phyloP scores from a whole-genome alignment of 1,140 invertebrate genomes.

The Cylas formicarius region DNA sequence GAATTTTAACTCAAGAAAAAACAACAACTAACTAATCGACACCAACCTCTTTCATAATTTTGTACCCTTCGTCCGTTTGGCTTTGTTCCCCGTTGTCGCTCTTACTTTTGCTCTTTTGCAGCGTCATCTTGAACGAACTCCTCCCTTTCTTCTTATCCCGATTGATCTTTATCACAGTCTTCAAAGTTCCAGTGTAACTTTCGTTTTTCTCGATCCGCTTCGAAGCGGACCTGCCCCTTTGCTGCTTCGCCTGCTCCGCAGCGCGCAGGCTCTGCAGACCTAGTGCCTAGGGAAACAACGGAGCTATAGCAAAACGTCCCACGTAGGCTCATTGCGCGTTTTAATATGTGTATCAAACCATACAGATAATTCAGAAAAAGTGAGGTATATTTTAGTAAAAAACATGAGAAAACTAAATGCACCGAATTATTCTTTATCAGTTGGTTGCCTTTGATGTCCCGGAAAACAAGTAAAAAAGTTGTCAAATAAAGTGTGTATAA shows the following conservation, averaged over 20 bases:
- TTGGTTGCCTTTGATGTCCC: too few species aligned
- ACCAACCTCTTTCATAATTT: constrained; percentile 67
- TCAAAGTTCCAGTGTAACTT: constrained; percentile 65
- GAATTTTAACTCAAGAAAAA: constrained; percentile 8
- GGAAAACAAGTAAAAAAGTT: too few species aligned
- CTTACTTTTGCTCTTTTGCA: constrained; percentile 58
- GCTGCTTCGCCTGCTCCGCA: constrained; percentile 49
- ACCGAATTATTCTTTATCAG: too few species aligned
- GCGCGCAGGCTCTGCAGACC: constrained; percentile 57
- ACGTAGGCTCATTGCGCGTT: neutral
- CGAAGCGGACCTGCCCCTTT: constrained; percentile 47
- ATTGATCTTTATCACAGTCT: constrained; percentile 70
- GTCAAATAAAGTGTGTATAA: too few species aligned
- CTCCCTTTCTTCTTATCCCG: constrained; percentile 52
- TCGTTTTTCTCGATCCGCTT: constrained; percentile 34
- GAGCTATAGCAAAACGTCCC: neutral
- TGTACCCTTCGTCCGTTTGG: constrained; percentile 60
- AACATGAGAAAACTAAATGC: too few species aligned
- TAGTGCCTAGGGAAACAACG: constrained; percentile 44
- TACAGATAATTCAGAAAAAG: neutral
- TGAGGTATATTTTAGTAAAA: too few species aligned
- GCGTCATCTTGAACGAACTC: constrained; percentile 69
- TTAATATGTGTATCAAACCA: neutral
- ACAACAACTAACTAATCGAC: neutral
- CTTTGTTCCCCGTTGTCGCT: constrained; percentile 43